Base-by-base conservation (phyloP, 1,140 invertebrate species). In the Hypothenemus hampei region DNA sequence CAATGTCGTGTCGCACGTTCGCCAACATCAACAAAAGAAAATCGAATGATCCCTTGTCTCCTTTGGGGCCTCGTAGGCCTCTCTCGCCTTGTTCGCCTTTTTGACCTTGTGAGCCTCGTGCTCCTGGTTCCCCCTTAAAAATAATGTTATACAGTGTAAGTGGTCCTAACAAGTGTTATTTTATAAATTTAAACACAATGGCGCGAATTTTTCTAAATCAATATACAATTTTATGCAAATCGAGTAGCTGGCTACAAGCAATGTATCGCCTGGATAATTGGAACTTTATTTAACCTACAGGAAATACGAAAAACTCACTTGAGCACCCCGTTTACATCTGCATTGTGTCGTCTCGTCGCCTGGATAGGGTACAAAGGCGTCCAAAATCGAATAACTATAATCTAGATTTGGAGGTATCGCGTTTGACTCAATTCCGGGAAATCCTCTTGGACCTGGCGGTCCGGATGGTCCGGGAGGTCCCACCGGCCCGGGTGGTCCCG, bases 1-100 rank as follows among this genome's bases (percentile, higher is more conserved):
- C 73, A 53, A 84, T 78, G 63, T 83, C 81, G 61, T 81, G 78
- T 48, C 78, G 70, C 1, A 84, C 65, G 62, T 83, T 81, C 3
- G 81, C 81, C 21, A 84, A 60, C 46, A 83, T 65, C 3, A 83
- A 69, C 24, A 83, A 68, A 57, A 83, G 70, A 36, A 82, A 76
- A 61, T 84, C 81, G 33, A 82, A 70, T 10, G 78, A 80, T 2
- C 78, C 80, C 53, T 75, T 73, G 6, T 79, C 77, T 0, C 81
- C 81, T 53, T 79, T 76, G 7, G 74, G 68, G 0, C 82, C 82
- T 21, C 75, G 65, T 0, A 73, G 70, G 0, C 82, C 82, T 31
- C 72, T 65, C 0, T 76, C 69, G 3, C 81, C 82, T 24, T 63
- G 66, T 21, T 77, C 73, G 2, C 81, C 81, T 67, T 80, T 79